phyloP scores from a whole-genome alignment of 2,113 vertebrate genomes.

The Pandion haliaetus region DNA sequence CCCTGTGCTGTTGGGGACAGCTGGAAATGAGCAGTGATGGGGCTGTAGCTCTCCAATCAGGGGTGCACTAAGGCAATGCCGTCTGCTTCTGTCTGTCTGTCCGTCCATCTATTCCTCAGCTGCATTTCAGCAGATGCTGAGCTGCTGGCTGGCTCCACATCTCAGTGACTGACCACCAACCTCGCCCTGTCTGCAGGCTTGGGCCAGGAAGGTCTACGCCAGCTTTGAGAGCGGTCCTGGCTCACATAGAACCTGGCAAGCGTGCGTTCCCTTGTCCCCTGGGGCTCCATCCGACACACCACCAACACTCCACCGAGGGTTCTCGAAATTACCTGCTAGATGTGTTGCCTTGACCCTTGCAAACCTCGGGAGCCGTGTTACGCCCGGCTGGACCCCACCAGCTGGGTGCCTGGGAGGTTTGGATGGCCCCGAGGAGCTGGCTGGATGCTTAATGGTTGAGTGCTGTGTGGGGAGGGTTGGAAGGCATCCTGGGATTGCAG shows the following conservation, averaged over 20 bases:
- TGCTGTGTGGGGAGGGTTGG: too few relatives aligned
- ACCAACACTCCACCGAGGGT: neutral
- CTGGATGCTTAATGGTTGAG: too few relatives aligned
- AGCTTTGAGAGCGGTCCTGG: neutral
- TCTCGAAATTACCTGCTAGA: too few relatives aligned
- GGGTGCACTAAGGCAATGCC: neutral
- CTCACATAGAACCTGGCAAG: neutral
- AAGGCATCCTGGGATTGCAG: rapidly evolving
- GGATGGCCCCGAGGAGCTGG: rapidly evolving
- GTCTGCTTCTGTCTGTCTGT: neutral
- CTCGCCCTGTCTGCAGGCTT: neutral
- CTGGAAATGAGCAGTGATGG: rapidly evolving
- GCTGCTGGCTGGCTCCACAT: neutral
- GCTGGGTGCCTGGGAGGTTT: neutral
- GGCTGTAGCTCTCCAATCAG: neutral
- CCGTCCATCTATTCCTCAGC: neutral
- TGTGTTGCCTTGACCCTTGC: neutral
- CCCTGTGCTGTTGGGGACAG: neutral
- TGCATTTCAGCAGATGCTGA: neutral
- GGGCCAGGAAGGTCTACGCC: neutral
- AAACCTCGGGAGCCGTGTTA: rapidly evolving
- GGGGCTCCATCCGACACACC: neutral
- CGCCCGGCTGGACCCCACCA: neutral
- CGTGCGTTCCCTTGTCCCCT: rapidly evolving
- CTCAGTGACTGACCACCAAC: neutral